phyloP scores from a whole-genome alignment of 2,797 vertebrate genomes.

The Nyctibius grandis region DNA sequence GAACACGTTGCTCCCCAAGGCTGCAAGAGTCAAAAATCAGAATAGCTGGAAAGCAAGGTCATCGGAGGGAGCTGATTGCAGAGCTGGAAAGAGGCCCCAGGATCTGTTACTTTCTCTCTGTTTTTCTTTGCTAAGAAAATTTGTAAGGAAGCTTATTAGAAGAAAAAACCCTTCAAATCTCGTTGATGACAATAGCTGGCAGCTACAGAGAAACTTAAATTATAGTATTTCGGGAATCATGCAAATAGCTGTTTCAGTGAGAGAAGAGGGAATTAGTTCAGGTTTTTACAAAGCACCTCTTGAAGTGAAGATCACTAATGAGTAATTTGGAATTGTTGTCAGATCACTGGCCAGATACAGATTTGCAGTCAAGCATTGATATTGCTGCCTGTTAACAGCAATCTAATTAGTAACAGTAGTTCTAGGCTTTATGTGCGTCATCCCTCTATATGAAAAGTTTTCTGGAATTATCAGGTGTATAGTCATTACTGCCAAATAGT shows the following conservation, averaged over 20 bases:
- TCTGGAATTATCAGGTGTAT: background rate
- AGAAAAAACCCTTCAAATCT: background rate
- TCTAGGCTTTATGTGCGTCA: background rate
- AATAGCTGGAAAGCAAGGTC: background rate
- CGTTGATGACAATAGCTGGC: background rate
- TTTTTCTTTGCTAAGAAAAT: background rate
- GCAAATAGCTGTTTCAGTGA: background rate
- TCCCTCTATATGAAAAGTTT: background rate
- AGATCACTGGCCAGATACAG: background rate
- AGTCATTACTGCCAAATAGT: background rate
- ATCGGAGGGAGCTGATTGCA: background rate
- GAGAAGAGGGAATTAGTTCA: background rate
- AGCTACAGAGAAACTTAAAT: background rate
- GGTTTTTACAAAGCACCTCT: background rate
- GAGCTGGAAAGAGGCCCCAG: background rate
- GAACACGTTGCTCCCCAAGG: background rate
- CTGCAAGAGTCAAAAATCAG: background rate
- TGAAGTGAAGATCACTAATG: slow-evolving; percentile 31
- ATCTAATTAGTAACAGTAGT: background rate
- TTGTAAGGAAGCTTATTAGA: background rate
- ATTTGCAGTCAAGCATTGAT: background rate
- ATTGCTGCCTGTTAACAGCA: slow-evolving; percentile 1
- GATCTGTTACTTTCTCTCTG: background rate
- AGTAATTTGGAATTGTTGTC: slow-evolving; percentile 32
- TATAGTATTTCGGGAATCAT: background rate